These are phyloP conservation scores for Agrenia bidenticulata DNA, from an alignment of 2,888 invertebrate species.

Conservation along the genomic window DNA sequence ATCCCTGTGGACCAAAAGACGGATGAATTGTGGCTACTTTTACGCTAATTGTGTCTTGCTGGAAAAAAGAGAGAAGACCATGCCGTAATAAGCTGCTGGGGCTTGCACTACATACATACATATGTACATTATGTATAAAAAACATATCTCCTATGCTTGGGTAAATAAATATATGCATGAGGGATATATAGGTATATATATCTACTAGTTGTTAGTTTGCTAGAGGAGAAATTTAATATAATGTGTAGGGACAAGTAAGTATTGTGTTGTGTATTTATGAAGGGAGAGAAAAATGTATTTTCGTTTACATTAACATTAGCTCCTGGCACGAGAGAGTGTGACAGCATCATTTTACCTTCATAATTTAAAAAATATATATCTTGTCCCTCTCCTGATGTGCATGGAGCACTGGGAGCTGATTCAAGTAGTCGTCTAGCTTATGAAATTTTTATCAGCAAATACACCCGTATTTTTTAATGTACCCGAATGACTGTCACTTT, in stretches of 20 bases:
- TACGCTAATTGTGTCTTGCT: conserved; percentile 45
- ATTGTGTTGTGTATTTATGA: too few relatives aligned
- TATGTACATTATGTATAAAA: too few relatives aligned
- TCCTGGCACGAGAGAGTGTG: conserved; percentile 27
- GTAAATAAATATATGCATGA: too few relatives aligned
- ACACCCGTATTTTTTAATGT: conserved; percentile 30
- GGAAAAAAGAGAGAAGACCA: conserved; percentile 14
- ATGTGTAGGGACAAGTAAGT: too few relatives aligned
- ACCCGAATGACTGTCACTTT: conserved; percentile 45
- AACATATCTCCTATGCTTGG: too few relatives aligned
- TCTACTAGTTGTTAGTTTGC: too few relatives aligned
- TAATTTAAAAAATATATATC: conserved; percentile 25
- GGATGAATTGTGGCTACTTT: conserved; percentile 48
- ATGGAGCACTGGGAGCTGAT: conserved; percentile 22
- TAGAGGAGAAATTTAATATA: too few relatives aligned
- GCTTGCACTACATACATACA: too few relatives aligned
- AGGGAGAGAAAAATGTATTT: conserved; percentile 10
- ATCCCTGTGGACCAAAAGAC: conserved; percentile 40
- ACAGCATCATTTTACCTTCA: conserved; percentile 33
- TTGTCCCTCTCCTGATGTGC: background rate
- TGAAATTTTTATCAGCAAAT: conserved; percentile 47
- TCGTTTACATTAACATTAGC: conserved; percentile 24
- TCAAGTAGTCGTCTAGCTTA: conserved; percentile 38
- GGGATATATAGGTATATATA: too few relatives aligned
- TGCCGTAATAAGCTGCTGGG: too few relatives aligned